Evolutionary conservation across 2,113 vertebrate genomes (phyloP).

Genomic region (Spizaetus ornatus): DNA sequence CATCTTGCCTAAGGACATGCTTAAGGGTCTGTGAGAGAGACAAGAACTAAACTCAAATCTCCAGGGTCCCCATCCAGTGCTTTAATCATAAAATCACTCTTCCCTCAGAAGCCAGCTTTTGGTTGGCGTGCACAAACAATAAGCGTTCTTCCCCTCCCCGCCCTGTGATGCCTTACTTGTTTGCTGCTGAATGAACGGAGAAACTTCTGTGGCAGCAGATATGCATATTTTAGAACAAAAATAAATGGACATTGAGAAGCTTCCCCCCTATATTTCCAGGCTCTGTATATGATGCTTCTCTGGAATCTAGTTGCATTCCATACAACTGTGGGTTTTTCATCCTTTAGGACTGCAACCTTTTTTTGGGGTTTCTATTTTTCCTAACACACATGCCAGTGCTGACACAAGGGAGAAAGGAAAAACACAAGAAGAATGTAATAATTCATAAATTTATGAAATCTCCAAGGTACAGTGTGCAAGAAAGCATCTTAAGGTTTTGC

Average conservation of each 20-base stretch:
- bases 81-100: background rate
- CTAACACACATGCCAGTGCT: background rate
- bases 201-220: background rate
- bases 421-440: slow-evolving; percentile 11
- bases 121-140: rapidly evolving
- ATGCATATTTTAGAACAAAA: background rate
- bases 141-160: background rate
- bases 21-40: background rate
- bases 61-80: background rate
- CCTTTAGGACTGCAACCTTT: background rate
- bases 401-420: background rate
- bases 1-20: background rate
- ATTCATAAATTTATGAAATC: background rate
- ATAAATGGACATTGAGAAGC: background rate
- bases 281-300: background rate
- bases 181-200: background rate
- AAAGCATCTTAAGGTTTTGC: background rate
- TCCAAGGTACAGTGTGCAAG: background rate
- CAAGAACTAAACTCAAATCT: background rate
- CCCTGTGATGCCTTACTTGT: background rate
- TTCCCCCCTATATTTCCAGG: background rate
- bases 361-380: background rate
- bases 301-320: background rate
- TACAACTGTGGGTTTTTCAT: background rate
- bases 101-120: background rate